Evolutionary conservation across 37 sponge, comb jelly and placozoan species (phyloP), one percentile per base, ranked within the genome.

Genomic region (Beroe forskalii): DNA sequence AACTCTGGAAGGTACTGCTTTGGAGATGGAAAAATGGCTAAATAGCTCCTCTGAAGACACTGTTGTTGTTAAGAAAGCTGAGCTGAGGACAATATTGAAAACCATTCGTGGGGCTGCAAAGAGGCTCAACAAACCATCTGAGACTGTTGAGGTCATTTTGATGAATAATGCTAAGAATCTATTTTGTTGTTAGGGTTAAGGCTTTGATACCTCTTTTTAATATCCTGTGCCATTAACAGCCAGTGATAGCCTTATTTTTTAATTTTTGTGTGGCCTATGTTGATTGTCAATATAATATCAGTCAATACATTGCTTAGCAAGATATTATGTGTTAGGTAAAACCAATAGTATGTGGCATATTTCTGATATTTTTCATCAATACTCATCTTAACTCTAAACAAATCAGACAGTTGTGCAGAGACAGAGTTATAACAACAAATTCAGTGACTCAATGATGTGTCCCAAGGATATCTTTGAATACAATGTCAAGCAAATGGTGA

Each of bases 401-500:
- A 48, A 48, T 48, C 86, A 80, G 86, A 80, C 40, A 38, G 86
- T 80, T 3, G 1, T 43, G 4, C 28, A 23, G n/a, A 44, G 40
- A 24, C 86, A 80, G 27, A n/a, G 12, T 23, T 33, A 33, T 25
- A 4, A 40, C 40, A 80, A 80, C 31, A 80, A 80, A 48, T 80
- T 80, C 27, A 41, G 86, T 20, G 44, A 43, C 9, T 4, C 44
- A 0, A 4, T 2, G 4, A 4, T 27, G 1, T 44, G 24, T 43
- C 43, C 86, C 4, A 4, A 44, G 4, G 86, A 42, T 42, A 25
- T 25, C 2, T 41, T 44, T 23, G 9, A 1, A 17, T 80, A 80
- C 31, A 80, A 80, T 25, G 4, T 42, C 1, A 80, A 80, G 42
- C 86, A 80, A 42, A 80, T 80, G 28, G 86, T 80, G 35, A 43